Conservation (phyloP, 2,888 invertebrate genomes). For the Eupeodes latifasciatus region DNA sequence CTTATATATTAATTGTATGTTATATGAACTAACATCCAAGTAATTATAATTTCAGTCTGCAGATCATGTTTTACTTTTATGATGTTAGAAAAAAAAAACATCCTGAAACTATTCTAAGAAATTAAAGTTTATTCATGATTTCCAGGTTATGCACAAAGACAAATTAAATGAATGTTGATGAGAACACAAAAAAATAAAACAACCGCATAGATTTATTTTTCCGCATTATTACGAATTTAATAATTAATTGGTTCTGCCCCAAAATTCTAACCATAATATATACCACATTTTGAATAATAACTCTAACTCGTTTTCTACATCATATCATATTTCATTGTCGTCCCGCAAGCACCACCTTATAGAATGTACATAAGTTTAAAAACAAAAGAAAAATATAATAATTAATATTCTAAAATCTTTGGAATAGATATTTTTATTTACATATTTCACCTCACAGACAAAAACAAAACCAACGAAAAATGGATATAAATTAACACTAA, state of each 20-base stretch:
- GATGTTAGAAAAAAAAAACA: not conserved
- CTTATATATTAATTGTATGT: no score
- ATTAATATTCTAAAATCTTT: constrained; percentile 50
- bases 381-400: constrained; percentile 34
- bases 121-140: not conserved
- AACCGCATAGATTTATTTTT: constrained; percentile 40
- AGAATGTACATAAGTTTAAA: not conserved
- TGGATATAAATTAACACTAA: constrained; percentile 65
- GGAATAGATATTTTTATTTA: constrained; percentile 49
- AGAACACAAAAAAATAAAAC: constrained; percentile 1
- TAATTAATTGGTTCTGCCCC: constrained; percentile 30
- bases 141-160: not conserved
- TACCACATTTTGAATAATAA: constrained; percentile 61
- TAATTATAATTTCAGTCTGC: no score
- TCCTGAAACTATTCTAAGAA: not conserved
- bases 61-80: no score
- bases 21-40: no score
- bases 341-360: not conserved
- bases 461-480: constrained; percentile 5
- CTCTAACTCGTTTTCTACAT: constrained; percentile 57
- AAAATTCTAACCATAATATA: constrained; percentile 32
- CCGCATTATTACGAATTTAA: constrained; percentile 2
- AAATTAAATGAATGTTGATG: not conserved
- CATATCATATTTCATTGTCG: constrained; percentile 42
- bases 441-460: constrained; percentile 46